Conservation (phyloP, 2,888 invertebrate genomes). For the Hypselothyrea guttata region DNA sequence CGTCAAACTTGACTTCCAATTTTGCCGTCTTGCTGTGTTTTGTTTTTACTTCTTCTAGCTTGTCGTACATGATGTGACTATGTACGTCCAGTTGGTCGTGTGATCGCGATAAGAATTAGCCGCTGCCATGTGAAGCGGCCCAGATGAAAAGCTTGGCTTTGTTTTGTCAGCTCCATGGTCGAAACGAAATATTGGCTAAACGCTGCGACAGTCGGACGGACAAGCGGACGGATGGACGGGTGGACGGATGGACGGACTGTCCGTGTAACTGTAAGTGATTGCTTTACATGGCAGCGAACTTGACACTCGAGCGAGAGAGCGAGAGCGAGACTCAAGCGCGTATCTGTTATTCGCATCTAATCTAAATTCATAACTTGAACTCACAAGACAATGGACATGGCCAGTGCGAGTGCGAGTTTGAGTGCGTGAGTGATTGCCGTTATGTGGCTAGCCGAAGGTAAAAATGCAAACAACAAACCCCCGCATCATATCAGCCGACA, state of each 20-base stretch:
- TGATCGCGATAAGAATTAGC: constrained; percentile 72
- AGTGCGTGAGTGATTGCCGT: constrained; percentile 68
- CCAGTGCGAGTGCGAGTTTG: constrained; percentile 22
- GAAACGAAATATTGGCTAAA: constrained; percentile 49
- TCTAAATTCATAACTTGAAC: constrained; percentile 60
- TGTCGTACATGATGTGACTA: constrained; percentile 74
- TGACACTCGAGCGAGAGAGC: constrained; percentile 35
- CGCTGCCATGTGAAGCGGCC: constrained; percentile 57
- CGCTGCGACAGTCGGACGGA: constrained; percentile 19
- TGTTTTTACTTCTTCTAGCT: constrained; percentile 44
- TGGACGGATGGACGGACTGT: not conserved
- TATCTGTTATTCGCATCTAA: constrained; percentile 52
- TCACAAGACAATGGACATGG: constrained; percentile 44
- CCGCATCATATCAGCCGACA: constrained; percentile 36
- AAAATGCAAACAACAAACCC: not conserved
- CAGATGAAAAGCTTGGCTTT: constrained; percentile 63
- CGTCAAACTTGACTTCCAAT: constrained; percentile 59
- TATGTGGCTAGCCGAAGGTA: constrained; percentile 35
- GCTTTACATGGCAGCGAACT: constrained; percentile 48
- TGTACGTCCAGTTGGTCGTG: constrained; percentile 64
- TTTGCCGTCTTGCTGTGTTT: constrained; percentile 18
- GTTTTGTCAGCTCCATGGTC: not conserved
- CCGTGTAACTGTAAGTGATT: constrained; percentile 55
- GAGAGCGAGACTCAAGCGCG: not conserved
- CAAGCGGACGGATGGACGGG: not conserved